Evolutionary conservation across 2,797 vertebrate genomes (phyloP), one percentile per base, ranked within the genome.

Genomic region (Glossophaga mutica): DNA sequence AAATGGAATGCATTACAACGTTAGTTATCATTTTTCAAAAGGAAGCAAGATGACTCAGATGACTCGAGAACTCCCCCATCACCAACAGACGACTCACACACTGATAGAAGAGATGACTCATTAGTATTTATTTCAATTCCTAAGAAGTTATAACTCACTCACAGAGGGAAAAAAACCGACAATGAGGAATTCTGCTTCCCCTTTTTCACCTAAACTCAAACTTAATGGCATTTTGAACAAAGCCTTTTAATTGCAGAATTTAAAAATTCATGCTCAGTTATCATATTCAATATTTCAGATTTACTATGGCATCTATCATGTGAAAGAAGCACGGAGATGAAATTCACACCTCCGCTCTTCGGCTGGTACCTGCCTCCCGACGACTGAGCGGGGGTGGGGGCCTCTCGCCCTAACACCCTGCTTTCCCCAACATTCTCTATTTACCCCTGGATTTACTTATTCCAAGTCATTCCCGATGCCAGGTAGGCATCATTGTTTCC

Each of bases 221-320:
- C 96, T 97, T 95, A 97, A 98, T 96, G 94, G 88, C 79, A 48
- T 95, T 94, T 21, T 92, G 95, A 97, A 89, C 90, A 88, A 94
- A 96, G 95, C 26, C 74, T 96, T 95, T 97, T 97, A 97, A 97
- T 95, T 97, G 96, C 96, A 89, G 94, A 96, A 97, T 94, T 98
- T 42, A 98, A 98, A 98, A 97, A 97, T 96, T 97, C 95, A 98
- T 95, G 94, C 92, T 97, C 78, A 29, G 94, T 97, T 96, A 97
- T 98, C 95, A 70, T 78, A 97, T 32, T 91, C 95, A 95, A 96
- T 96, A 94, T 92, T 95, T 96, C 87, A 96, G 65, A 96, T 70
- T 94, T 94, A 77, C 94, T 29, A 16, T 55, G 52, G 96, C 91
- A 98, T 97, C 94, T 92, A 95, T 97, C 96, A 97, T 79, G 77